phyloP scores from a whole-genome alignment of 2,113 vertebrate species.

The Cheirogaleus medius region DNA sequence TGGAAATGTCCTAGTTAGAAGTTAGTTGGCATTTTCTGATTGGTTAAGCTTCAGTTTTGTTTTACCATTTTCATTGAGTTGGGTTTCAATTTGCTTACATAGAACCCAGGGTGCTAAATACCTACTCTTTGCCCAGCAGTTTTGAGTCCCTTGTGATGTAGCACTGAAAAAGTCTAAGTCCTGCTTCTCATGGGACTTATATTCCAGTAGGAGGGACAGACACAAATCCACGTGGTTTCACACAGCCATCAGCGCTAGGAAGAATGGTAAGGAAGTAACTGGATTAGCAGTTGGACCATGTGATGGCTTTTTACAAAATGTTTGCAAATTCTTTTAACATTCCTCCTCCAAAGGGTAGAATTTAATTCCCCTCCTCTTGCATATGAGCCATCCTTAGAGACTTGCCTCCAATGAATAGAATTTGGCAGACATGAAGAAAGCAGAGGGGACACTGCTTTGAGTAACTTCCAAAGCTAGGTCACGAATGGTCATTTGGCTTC shows the following conservation, averaged over 20 bases:
- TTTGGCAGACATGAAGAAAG: neutral
- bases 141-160: neutral
- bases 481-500: neutral
- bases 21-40: neutral
- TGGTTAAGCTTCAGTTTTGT: neutral
- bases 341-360: neutral
- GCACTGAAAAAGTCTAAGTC: neutral
- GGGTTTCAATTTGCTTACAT: neutral
- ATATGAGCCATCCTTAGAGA: neutral
- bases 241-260: neutral
- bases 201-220: neutral
- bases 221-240: neutral
- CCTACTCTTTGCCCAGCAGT: neutral
- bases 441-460: neutral
- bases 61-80: neutral
- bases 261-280: neutral
- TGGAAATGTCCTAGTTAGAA: neutral
- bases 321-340: neutral
- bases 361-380: neutral
- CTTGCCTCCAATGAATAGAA: neutral
- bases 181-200: rapidly evolving
- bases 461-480: neutral
- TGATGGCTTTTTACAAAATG: neutral
- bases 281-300: neutral
- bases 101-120: neutral